These are phyloP conservation scores for Tortricodes alternella DNA, from an alignment of 2,888 invertebrate genomes.

Conservation along the genomic window DNA sequence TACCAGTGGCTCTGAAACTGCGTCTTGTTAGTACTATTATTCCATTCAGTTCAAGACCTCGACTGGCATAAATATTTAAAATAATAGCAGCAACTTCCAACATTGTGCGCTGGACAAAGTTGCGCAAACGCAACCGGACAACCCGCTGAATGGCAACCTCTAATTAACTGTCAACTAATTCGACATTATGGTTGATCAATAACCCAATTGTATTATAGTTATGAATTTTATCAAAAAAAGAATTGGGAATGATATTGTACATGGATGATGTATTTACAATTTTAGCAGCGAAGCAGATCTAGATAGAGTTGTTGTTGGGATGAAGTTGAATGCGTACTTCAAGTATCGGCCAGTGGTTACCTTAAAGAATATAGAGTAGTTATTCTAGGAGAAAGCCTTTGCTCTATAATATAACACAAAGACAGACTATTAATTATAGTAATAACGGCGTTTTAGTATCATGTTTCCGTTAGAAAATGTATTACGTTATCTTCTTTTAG, in stretches of 20 bases:
- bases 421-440: no score
- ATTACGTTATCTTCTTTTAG: not conserved
- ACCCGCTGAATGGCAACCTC: slow-evolving; percentile 65
- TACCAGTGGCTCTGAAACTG: not conserved
- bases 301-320: no score
- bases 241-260: not conserved
- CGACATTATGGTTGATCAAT: slow-evolving; percentile 61
- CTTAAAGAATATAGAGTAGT: no score
- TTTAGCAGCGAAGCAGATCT: no score
- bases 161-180: slow-evolving; percentile 80
- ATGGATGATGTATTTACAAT: no score
- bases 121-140: slow-evolving; percentile 48
- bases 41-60: slow-evolving; percentile 27
- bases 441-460: not conserved
- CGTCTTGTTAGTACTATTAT: slow-evolving; percentile 8
- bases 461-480: not conserved
- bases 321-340: no score
- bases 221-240: not conserved
- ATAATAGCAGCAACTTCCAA: slow-evolving; percentile 28
- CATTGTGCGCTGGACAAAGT: slow-evolving; percentile 22
- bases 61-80: slow-evolving; percentile 28
- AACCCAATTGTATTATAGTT: slow-evolving; percentile 38
- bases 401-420: no score
- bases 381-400: no score
- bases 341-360: no score